Evolutionary conservation across 2,113 vertebrate species (phyloP).

Genomic region (Zosterops hypoxanthus): DNA sequence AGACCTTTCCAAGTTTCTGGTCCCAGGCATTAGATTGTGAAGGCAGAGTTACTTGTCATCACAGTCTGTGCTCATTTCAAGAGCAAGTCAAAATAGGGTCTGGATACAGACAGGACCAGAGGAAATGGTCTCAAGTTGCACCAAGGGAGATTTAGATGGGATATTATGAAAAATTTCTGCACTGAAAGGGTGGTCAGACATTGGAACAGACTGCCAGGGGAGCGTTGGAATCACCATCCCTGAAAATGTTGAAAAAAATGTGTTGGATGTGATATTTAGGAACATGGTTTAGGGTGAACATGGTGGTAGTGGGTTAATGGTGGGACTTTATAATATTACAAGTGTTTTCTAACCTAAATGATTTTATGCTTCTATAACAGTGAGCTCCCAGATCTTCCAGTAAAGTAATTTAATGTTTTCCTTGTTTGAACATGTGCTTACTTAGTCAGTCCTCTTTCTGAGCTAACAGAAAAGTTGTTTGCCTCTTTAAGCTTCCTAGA

Average conservation of each 20-base stretch:
- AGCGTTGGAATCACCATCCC: background rate
- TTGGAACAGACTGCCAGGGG: background rate
- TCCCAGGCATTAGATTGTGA: background rate
- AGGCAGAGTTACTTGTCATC: background rate
- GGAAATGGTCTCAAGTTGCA: background rate
- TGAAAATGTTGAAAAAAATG: background rate
- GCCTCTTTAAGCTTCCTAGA: background rate
- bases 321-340: background rate
- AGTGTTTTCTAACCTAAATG: background rate
- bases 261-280: background rate
- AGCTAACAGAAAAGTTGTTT: background rate
- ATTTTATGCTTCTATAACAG: background rate
- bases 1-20: background rate
- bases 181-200: background rate
- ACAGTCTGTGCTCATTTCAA: background rate
- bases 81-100: background rate
- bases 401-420: background rate
- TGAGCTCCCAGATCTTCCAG: background rate
- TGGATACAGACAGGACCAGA: background rate
- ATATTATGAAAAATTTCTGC: background rate
- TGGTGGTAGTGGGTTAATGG: background rate
- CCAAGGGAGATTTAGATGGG: background rate
- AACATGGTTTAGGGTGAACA: background rate
- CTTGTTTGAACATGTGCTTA: background rate
- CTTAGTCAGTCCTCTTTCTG: background rate